Evolutionary conservation across 1,140 invertebrate species (phyloP).

Genomic region (Drosophila lowei): DNA sequence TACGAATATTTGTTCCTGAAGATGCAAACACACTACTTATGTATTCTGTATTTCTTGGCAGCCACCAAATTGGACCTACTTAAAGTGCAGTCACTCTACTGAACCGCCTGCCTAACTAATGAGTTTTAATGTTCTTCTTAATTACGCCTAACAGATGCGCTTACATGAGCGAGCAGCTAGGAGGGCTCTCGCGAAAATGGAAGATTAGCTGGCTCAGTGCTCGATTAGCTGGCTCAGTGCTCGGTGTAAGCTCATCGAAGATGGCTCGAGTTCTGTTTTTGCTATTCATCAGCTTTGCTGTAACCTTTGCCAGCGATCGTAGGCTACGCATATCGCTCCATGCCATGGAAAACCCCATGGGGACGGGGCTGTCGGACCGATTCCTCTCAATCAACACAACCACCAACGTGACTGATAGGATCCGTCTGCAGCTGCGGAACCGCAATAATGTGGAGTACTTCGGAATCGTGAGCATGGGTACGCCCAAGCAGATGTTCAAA

Average conservation of each 20-base stretch:
- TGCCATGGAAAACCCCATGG: neutral
- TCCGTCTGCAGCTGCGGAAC: conserved; percentile 26
- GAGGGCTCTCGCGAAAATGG: neutral
- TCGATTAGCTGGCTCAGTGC: conserved; percentile 23
- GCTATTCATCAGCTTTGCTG: neutral
- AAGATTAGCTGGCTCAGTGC: no score
- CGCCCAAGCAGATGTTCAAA: conserved; percentile 90
- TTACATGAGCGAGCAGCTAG: conserved; percentile 7
- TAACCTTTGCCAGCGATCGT: neutral
- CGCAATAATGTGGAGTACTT: conserved; percentile 52
- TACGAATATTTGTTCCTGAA: neutral
- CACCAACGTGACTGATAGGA: neutral
- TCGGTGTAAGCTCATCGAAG: conserved; percentile 2
- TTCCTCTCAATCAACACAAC: conserved; percentile 4
- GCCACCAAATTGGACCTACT: neutral
- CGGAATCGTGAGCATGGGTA: conserved; percentile 95
- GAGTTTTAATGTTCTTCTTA: neutral
- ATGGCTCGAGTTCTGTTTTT: conserved; percentile 32
- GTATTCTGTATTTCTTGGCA: neutral
- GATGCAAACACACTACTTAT: no score
- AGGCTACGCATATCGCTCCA: conserved; percentile 30
- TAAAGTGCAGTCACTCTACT: no score
- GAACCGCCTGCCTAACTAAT: no score
- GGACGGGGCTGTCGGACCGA: neutral
- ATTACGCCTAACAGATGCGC: conserved; percentile 40